Evolutionary conservation across 1,140 invertebrate species (phyloP).

Genomic region (Babylonia areolata): DNA sequence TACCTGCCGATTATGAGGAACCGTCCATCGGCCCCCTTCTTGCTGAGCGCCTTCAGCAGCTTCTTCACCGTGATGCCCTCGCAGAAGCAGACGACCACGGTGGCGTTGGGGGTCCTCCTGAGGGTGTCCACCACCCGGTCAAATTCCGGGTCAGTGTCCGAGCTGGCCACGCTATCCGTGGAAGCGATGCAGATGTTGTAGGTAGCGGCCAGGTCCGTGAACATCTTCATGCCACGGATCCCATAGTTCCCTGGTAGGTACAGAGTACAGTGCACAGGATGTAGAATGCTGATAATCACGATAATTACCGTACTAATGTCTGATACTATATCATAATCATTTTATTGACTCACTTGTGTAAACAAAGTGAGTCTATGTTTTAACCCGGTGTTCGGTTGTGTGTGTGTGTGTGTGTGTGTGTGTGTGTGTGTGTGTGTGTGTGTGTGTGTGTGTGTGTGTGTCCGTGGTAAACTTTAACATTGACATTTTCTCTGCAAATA

Average conservation of each 20-base stretch:
- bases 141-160: constrained; percentile 81
- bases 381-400: no score
- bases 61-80: constrained; percentile 85
- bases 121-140: constrained; percentile 80
- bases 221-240: constrained; percentile 86
- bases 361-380: no score
- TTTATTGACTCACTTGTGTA: no score
- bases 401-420: no score
- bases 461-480: background rate
- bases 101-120: constrained; percentile 79
- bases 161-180: constrained; percentile 81
- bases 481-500: no score
- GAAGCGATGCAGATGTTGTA: constrained; percentile 86
- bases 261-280: background rate
- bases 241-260: constrained; percentile 92
- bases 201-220: constrained; percentile 82
- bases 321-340: no score
- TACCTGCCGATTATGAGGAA: constrained; percentile 85
- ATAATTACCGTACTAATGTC: no score
- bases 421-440: background rate
- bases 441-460: background rate
- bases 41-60: constrained; percentile 81
- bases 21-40: constrained; percentile 80
- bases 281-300: no score
- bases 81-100: constrained; percentile 90